These are phyloP conservation scores for Chlorodrepanis virens DNA, from an alignment of 2,113 vertebrate species.

Conservation along the genomic window DNA sequence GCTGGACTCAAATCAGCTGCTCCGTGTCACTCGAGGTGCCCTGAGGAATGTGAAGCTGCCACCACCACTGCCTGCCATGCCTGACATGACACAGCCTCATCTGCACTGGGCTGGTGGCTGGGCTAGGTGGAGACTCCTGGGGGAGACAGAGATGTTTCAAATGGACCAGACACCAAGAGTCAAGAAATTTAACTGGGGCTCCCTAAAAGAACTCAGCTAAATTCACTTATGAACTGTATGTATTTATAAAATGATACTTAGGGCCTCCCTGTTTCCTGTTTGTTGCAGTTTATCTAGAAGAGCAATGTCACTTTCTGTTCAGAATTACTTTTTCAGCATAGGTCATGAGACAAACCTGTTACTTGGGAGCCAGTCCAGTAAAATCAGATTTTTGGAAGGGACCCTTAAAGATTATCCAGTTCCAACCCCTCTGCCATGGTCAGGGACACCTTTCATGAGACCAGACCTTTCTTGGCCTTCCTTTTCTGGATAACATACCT, in stretches of 20 bases:
- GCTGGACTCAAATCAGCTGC: background rate
- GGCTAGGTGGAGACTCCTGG: background rate
- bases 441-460: background rate
- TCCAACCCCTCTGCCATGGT: background rate
- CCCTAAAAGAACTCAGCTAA: background rate
- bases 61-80: background rate
- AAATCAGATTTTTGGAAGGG: background rate
- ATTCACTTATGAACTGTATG: background rate
- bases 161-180: background rate
- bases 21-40: accelerated
- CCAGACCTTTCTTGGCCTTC: background rate
- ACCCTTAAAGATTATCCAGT: background rate
- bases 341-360: background rate
- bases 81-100: accelerated
- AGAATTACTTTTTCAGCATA: background rate
- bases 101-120: background rate
- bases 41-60: background rate
- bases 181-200: background rate
- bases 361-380: background rate
- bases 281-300: background rate
- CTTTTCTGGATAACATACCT: background rate
- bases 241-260: background rate
- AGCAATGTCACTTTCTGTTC: background rate
- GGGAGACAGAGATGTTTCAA: background rate
- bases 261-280: background rate